Conservation (phyloP, 2,888 invertebrate genomes). For the Shargacucullia verbasci region DNA sequence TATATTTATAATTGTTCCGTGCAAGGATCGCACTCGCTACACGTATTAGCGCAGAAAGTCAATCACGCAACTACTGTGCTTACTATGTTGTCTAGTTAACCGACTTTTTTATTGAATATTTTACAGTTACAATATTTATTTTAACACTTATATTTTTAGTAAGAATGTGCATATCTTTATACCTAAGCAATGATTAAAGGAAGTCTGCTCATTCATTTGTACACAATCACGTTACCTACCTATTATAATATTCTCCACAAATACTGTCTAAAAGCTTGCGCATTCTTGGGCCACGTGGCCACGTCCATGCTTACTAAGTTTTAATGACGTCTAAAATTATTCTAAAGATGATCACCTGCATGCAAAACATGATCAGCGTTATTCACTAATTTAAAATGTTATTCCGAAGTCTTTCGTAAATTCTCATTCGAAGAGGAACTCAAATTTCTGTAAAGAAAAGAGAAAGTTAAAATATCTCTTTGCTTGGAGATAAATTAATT, state of each 20-base stretch:
- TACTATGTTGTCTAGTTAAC: too few species aligned
- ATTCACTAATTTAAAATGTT: constrained; percentile 60
- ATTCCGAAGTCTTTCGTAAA: constrained; percentile 58
- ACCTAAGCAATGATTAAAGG: too few species aligned
- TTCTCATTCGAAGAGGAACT: constrained; percentile 62
- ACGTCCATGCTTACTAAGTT: constrained; percentile 64
- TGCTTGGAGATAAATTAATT: constrained; percentile 71
- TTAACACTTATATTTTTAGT: too few species aligned
- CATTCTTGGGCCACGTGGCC: constrained; percentile 25
- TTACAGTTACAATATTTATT: too few species aligned
- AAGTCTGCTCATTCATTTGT: too few species aligned
- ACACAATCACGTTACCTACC: constrained; percentile 5
- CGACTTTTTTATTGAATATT: too few species aligned
- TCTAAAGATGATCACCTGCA: constrained; percentile 67
- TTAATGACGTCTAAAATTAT: constrained; percentile 70
- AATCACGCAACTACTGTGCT: too few species aligned
- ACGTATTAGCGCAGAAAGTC: too few species aligned
- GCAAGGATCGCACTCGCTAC: too few species aligned
- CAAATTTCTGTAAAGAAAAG: constrained; percentile 56
- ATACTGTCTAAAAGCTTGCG: constrained; percentile 15
- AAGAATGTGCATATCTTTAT: too few species aligned
- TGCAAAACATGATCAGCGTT: constrained; percentile 64
- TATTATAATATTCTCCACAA: constrained; percentile 27
- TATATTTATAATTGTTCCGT: too few species aligned
- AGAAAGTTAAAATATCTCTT: constrained; percentile 69